phyloP scores from a whole-genome alignment of 2,888 invertebrate genomes.

The Epinotia ramella region DNA sequence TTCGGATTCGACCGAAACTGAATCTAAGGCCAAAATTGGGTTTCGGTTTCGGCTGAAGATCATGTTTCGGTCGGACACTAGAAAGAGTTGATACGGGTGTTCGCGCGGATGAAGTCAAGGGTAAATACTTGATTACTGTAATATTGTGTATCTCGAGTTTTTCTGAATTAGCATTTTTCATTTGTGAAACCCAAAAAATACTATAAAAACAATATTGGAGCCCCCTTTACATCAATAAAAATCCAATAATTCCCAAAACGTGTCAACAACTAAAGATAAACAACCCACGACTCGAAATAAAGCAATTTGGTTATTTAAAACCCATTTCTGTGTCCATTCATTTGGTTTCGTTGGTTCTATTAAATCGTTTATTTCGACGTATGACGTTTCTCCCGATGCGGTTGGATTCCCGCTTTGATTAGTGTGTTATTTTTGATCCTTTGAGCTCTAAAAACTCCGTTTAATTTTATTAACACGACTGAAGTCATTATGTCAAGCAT shows the following conservation, averaged over 20 bases:
- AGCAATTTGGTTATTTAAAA: constrained; percentile 49
- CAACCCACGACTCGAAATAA: constrained; percentile 54
- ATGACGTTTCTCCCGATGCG: constrained; percentile 28
- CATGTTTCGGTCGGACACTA: too few relatives aligned
- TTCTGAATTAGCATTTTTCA: too few relatives aligned
- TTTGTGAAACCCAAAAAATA: too few relatives aligned
- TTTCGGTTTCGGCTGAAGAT: too few relatives aligned
- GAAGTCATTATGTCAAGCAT: not conserved
- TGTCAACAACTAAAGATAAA: constrained; percentile 60
- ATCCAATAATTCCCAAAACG: constrained; percentile 50
- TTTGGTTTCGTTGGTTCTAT: constrained; percentile 63
- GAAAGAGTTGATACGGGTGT: too few relatives aligned
- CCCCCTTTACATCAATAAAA: not conserved
- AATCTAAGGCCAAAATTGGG: too few relatives aligned
- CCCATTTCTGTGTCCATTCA: constrained; percentile 39
- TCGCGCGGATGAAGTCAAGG: too few relatives aligned
- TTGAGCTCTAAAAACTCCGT: constrained; percentile 29
- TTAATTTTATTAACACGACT: constrained; percentile 5
- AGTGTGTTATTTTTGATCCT: constrained; percentile 41
- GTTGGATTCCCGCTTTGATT: constrained; percentile 43
- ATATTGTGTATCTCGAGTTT: too few relatives aligned
- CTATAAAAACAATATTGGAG: not conserved
- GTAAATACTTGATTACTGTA: too few relatives aligned
- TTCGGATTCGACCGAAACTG: too few relatives aligned
- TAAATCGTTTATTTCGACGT: constrained; percentile 56